Conservation (phyloP, 2,888 invertebrate genomes). For the Halictus ligatus region DNA sequence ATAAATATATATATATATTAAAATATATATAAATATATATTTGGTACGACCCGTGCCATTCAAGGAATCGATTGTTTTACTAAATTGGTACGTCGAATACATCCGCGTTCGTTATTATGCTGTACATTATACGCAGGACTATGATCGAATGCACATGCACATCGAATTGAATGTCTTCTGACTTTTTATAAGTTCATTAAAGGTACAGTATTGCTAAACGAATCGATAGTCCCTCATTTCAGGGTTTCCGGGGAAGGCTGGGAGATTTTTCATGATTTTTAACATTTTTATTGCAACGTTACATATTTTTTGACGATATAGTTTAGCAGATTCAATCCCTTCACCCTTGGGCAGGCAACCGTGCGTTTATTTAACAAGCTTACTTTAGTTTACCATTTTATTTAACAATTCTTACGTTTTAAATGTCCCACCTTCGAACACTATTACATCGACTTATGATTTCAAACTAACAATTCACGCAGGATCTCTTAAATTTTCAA, state of each 20-base stretch:
- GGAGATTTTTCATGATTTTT: neutral
- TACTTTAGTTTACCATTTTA: neutral
- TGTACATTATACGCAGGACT: conserved; percentile 15
- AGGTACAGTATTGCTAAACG: neutral
- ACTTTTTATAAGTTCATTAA: neutral
- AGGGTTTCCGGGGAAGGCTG: neutral
- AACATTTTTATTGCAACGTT: neutral
- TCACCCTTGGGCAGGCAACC: neutral
- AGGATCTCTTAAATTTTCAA: neutral
- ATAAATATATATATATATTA: neutral
- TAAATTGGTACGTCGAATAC: conserved; percentile 11
- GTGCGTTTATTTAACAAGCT: neutral
- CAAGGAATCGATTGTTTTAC: conserved; percentile 30
- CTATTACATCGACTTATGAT: too few species aligned
- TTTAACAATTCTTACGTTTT: neutral
- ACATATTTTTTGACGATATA: neutral
- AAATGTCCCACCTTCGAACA: too few species aligned
- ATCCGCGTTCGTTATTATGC: neutral
- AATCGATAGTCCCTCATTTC: neutral
- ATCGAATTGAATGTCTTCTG: conserved; percentile 5
- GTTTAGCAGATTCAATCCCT: neutral
- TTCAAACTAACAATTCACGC: too few species aligned
- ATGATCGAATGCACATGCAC: conserved; percentile 10
- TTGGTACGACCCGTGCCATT: neutral
- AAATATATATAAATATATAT: neutral